These are phyloP conservation scores for Xenus cinereus DNA, from an alignment of 2,113 vertebrate genomes.

Conservation along the genomic window DNA sequence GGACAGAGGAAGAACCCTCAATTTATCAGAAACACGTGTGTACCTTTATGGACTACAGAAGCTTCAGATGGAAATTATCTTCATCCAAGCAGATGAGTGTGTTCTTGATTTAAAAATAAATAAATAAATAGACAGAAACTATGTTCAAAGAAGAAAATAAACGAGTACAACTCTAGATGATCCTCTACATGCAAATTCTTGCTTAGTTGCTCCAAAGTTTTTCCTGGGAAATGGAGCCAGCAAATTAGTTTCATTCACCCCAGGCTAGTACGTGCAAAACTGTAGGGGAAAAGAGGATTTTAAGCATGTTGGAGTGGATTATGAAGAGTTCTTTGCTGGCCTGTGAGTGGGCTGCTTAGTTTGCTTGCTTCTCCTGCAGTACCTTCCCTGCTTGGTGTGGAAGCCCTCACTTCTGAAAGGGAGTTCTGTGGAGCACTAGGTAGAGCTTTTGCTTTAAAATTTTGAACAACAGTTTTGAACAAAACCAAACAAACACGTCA, in stretches of 20 bases:
- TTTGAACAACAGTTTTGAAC: background rate
- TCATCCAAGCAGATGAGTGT: background rate
- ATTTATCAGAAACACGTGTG: background rate
- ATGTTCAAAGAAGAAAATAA: background rate
- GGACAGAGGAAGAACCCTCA: background rate
- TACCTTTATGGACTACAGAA: background rate
- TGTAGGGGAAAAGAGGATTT: background rate
- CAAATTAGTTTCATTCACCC: background rate
- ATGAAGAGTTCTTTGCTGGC: background rate
- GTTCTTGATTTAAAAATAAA: background rate
- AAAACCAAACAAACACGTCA: no score
- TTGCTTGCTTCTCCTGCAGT: background rate
- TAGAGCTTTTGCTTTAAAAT: background rate
- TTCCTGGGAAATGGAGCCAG: background rate
- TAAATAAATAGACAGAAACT: background rate
- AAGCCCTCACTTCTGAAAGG: background rate
- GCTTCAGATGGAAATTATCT: background rate
- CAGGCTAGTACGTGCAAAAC: rapidly evolving
- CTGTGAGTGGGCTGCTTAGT: background rate
- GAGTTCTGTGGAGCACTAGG: background rate
- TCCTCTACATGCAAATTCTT: background rate
- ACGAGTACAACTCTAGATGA: background rate
- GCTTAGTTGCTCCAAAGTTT: background rate
- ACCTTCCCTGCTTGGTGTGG: background rate
- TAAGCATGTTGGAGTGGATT: background rate